phyloP scores from a whole-genome alignment of 35 echinoderm and acorn worm species.

The Eucidaris tribuloides region DNA sequence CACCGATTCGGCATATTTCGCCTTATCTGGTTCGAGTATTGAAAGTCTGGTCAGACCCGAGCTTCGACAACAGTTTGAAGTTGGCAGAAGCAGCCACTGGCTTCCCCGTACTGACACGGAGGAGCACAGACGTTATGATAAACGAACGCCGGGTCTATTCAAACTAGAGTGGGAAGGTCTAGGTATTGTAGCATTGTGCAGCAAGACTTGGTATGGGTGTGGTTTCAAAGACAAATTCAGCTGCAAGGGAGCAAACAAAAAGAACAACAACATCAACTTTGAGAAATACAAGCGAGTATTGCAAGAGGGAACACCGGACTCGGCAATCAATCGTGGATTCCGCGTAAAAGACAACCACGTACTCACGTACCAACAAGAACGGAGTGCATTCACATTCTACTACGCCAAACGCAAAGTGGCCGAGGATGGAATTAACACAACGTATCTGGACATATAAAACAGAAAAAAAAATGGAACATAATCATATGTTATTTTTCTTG shows the following conservation, averaged over 20 bases:
- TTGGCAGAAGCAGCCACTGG: too few species aligned
- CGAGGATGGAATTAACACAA: constrained; percentile 14
- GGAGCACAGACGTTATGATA: too few species aligned
- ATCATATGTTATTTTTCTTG: too few species aligned
- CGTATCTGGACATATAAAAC: constrained; percentile 37
- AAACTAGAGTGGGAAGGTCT: too few species aligned
- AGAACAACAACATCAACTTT: not conserved
- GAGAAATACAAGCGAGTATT: constrained; percentile 4
- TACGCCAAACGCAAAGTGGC: constrained; percentile 37
- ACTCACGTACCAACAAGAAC: not conserved
- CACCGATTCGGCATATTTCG: constrained; percentile 3
- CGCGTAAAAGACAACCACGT: not conserved
- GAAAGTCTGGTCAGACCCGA: not conserved
- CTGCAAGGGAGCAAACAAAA: constrained; percentile 36
- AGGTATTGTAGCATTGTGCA: not conserved
- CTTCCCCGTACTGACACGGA: too few species aligned
- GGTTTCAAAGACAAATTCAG: constrained; percentile 13
- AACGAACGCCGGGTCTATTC: too few species aligned
- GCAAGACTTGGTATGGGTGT: not conserved
- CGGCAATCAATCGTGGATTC: not conserved
- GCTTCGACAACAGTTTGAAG: too few species aligned
- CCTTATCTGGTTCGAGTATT: not conserved
- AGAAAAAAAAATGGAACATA: too few species aligned
- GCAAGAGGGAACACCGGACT: not conserved
- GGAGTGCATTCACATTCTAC: constrained; percentile 8